Base-by-base conservation (phyloP, 2,113 vertebrate genomes). In the Rhinopomastus cyanomelas region DNA sequence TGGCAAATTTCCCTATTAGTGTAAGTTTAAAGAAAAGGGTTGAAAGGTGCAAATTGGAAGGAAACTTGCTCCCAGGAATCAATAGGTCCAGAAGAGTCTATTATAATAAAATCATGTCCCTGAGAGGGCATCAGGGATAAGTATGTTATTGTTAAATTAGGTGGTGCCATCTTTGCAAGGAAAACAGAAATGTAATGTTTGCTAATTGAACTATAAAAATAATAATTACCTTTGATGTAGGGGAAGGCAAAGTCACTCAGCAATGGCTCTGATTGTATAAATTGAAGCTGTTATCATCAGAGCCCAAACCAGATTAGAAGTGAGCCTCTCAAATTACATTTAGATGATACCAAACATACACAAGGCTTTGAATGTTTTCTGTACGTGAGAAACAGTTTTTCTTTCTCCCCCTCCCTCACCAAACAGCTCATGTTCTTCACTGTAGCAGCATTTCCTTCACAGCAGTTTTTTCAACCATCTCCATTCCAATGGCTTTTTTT, bases 171-270 rank as follows among this genome's bases (percentile, higher is more conserved):
- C 92, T 95, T 94, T 94, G 67, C 73, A 91, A 96, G 52, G 77
- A 94, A 97, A 97, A 96, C 85, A 95, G 87, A 96, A 96, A 96
- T 94, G 72, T 93, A 96, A 95, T 96, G 74, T 96, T 97, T 97
- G 88, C 81, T 97, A 97, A 97, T 97, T 97, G 95, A 97, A 97
- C 95, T 95, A 96, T 96, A 97, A 97, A 97, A 97, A 95, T 96
- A 97, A 97, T 97, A 97, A 97, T 97, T 97, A 96, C 88, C 77
- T 97, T 96, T 97, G 94, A 95, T 96, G 90, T 94, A 95, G 73
- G 89, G 64, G 81, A 97, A 95, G n/a, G 69, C 37, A 92, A 89
- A 94, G 94, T 95, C 96, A 95, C 91, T 96, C 87, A 90, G 87
- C 89, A 96, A 80, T 87, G 83, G 80, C 80, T 96, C 94, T 95